A percentile compares a stretch with the other conserved stretches of the same genome.
Conservation (phyloP, 1,140 invertebrate species). For the Pantala flavescens region DNA sequence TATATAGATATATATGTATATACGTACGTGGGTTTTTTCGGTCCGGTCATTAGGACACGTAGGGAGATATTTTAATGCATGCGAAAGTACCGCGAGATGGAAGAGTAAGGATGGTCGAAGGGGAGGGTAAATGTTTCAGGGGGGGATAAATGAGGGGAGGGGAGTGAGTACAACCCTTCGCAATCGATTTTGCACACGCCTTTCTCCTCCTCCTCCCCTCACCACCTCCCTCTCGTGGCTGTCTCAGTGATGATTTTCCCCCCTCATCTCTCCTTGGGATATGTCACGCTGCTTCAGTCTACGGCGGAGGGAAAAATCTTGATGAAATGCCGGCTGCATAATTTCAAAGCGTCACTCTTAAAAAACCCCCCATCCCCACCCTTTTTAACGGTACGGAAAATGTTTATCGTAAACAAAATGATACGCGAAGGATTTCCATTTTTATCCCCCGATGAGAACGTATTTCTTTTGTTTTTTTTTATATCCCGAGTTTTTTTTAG, state of each 20-base stretch:
- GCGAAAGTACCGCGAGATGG: neutral
- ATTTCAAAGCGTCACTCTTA: neutral
- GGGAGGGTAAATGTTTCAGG: neutral
- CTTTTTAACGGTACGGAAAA: neutral
- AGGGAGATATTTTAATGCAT: conserved; percentile 1
- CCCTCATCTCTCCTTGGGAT: neutral
- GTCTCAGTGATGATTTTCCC: neutral
- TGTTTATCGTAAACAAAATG: conserved; percentile 10
- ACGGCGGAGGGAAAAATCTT: neutral
- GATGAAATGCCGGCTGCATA: conserved; percentile 7
- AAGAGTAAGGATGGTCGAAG: neutral
- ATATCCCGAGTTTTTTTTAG: neutral
- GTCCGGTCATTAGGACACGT: neutral
- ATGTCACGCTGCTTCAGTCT: neutral
- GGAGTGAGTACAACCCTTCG: neutral
- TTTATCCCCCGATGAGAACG: neutral
- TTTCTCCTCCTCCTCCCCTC: neutral
- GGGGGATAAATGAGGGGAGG: neutral
- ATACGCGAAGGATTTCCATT: neutral
- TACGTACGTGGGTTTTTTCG: neutral
- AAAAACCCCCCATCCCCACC: no score
- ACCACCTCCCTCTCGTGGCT: neutral
- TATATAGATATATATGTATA: no score
- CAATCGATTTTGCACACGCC: conserved; percentile 3
- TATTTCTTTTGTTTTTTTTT: neutral